Conservation (phyloP, 2,113 vertebrate genomes). For the Rhinogobius similis region DNA sequence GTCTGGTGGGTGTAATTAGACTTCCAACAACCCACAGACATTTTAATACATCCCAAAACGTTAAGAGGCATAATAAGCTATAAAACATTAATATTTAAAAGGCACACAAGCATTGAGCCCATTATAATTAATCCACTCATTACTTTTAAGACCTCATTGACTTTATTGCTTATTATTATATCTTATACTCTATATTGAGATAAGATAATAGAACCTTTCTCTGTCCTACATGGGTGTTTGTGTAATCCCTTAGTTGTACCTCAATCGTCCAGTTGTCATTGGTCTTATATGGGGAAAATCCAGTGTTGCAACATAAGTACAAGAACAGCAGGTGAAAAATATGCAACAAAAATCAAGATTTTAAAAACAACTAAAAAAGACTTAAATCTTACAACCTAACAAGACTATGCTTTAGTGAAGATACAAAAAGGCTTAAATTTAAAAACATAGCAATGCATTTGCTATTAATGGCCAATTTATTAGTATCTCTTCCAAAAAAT, state of each 20-base stretch:
- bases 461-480: background rate
- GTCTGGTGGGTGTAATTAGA: constrained; percentile 26
- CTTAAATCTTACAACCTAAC: too few species aligned
- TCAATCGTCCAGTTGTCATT: too few species aligned
- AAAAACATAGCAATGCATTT: background rate
- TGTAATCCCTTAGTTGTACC: too few species aligned
- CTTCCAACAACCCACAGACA: constrained; percentile 16
- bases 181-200: too few species aligned
- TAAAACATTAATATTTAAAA: constrained; percentile 36
- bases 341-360: background rate
- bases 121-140: background rate
- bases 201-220: background rate
- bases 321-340: background rate
- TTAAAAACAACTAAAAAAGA: too few species aligned
- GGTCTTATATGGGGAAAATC: too few species aligned
- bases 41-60: constrained; percentile 17
- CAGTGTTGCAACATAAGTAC: too few species aligned
- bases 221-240: too few species aligned
- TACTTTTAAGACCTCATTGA: background rate
- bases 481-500: background rate
- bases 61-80: constrained; percentile 17
- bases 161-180: background rate
- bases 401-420: too few species aligned
- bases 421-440: too few species aligned
- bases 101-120: constrained; percentile 5